Conservation (phyloP, 2,113 vertebrate species). For the Oreochromis niloticus region DNA sequence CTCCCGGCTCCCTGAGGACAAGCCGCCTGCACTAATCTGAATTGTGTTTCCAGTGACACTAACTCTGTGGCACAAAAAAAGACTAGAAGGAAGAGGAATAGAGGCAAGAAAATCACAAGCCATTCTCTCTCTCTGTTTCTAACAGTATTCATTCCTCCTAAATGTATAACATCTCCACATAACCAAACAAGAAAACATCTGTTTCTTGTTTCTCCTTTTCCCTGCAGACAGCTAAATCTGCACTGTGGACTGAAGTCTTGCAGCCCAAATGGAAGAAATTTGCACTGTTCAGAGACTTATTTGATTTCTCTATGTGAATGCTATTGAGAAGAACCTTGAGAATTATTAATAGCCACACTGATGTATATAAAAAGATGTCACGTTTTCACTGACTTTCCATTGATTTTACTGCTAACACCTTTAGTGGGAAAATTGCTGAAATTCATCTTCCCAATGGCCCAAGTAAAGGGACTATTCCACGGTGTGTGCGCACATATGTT, state of each 20-base stretch:
- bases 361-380: not conserved
- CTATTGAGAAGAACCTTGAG: conserved; percentile 42
- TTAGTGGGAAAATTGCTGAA: conserved; percentile 10
- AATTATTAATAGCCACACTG: conserved; percentile 33
- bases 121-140: not conserved
- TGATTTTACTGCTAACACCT: conserved; percentile 49
- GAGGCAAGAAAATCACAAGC: conserved; percentile 25
- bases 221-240: conserved; percentile 43
- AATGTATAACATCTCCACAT: conserved; percentile 41
- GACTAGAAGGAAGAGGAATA: conserved; percentile 21
- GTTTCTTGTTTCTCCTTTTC: not conserved
- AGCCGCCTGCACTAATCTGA: conserved; percentile 68
- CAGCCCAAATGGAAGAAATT: not conserved
- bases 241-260: not conserved
- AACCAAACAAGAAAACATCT: conserved; percentile 27
- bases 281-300: not conserved
- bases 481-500: not conserved
- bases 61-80: conserved; percentile 43
- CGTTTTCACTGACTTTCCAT: conserved; percentile 20
- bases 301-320: conserved; percentile 18
- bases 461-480: conserved; percentile 3
- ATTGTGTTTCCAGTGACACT: conserved; percentile 60
- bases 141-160: conserved; percentile 23
- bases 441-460: conserved; percentile 48
- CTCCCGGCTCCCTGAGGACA: conserved; percentile 54